A percentile compares a stretch with the other conserved stretches of the same genome.
These are phyloP conservation scores for Leucophenga maculata DNA, from an alignment of 2,888 invertebrate species.

Conservation along the genomic window DNA sequence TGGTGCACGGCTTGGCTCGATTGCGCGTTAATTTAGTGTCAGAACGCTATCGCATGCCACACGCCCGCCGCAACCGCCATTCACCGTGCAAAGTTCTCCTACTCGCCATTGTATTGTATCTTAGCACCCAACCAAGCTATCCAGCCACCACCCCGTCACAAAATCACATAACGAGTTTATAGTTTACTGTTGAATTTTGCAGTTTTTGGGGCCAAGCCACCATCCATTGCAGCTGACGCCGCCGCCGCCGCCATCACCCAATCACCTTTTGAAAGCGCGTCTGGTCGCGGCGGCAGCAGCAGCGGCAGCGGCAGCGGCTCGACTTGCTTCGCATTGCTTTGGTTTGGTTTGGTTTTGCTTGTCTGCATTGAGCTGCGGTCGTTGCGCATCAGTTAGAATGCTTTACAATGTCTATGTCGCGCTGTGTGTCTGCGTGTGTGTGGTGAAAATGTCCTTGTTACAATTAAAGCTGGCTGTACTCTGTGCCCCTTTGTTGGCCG, in stretches of 20 bases:
- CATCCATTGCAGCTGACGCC: too few relatives aligned
- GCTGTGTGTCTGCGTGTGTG: slow-evolving; percentile 5
- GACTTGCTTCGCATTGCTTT: too few relatives aligned
- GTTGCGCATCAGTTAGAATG: neutral
- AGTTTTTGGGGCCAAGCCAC: neutral
- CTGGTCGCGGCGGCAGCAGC: too few relatives aligned
- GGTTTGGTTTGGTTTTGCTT: too few relatives aligned
- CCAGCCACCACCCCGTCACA: neutral
- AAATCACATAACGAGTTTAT: neutral
- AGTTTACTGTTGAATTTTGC: slow-evolving; percentile 7
- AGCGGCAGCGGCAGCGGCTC: too few relatives aligned
- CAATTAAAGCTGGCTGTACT: slow-evolving; percentile 3
- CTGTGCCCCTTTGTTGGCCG: neutral
- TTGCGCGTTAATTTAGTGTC: slow-evolving; percentile 15
- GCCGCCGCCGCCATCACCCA: too few relatives aligned
- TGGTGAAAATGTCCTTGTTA: slow-evolving; percentile 6
- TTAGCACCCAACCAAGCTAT: slow-evolving; percentile 13
- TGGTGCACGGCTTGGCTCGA: neutral
- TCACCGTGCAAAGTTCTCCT: slow-evolving; percentile 17
- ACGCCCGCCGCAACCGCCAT: neutral
- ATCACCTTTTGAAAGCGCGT: too few relatives aligned
- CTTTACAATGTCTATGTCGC: neutral
- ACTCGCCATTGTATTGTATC: slow-evolving; percentile 24
- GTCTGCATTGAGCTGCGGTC: slow-evolving; percentile 1
- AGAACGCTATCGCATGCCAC: neutral